Percentiles rank a stretch among this genome's conserved stretches.
Conservation (phyloP, 2,888 invertebrate genomes). For the Drosophila borealis region DNA sequence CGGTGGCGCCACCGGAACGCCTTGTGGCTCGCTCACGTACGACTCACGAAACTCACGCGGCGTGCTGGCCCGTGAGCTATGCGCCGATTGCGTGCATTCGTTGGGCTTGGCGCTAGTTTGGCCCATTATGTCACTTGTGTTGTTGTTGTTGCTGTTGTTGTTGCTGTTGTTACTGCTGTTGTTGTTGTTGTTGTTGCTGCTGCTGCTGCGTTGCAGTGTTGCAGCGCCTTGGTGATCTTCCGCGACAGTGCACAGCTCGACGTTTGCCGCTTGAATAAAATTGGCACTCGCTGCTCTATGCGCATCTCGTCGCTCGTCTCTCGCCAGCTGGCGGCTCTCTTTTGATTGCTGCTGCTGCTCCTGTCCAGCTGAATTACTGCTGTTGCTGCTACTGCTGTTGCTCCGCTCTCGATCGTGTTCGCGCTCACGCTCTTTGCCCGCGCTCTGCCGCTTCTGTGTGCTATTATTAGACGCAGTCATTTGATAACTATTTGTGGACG, state of each 20-base stretch:
- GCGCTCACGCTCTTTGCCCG: slow-evolving; percentile 35
- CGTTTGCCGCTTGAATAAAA: slow-evolving; percentile 75
- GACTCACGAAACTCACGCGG: slow-evolving; percentile 81
- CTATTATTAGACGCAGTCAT: slow-evolving; percentile 84
- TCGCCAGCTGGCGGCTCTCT: slow-evolving; percentile 33
- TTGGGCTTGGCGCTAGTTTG: slow-evolving; percentile 77
- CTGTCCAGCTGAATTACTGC: slow-evolving; percentile 50
- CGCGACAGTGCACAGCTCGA: slow-evolving; percentile 65
- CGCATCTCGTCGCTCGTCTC: slow-evolving; percentile 20
- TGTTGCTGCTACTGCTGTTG: slow-evolving; percentile 12
- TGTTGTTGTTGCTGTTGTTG: slow-evolving; percentile 2
- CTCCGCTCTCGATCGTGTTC: slow-evolving; percentile 10
- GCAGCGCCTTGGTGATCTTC: slow-evolving; percentile 59
- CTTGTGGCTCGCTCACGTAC: slow-evolving; percentile 42
- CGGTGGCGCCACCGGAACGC: slow-evolving; percentile 57
- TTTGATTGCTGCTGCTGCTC: slow-evolving; percentile 18
- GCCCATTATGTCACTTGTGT: slow-evolving; percentile 61
- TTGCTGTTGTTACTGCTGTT: slow-evolving; percentile 17
- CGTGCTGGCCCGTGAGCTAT: slow-evolving; percentile 65
- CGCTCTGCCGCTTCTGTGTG: slow-evolving; percentile 61
- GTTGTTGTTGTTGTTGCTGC: slow-evolving; percentile 34
- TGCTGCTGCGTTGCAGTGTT: slow-evolving; percentile 54
- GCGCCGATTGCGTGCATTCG: slow-evolving; percentile 51
- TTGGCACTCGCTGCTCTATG: slow-evolving; percentile 36
- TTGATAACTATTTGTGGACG: slow-evolving; percentile 82